phyloP scores from a whole-genome alignment of 2,797 vertebrate species.

The Naso thynnoides region DNA sequence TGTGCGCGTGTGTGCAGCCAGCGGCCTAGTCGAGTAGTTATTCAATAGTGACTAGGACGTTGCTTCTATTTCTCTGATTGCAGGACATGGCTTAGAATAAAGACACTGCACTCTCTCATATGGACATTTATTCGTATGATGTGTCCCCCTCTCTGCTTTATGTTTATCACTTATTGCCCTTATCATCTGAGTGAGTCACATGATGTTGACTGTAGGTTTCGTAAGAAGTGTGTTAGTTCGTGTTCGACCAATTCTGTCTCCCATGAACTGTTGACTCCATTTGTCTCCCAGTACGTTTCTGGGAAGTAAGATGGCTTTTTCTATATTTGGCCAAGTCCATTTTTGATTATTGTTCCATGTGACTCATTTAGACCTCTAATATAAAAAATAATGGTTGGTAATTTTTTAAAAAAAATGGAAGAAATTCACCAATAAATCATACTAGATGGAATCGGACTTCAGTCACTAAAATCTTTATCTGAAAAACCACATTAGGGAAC shows the following conservation, averaged over 20 bases:
- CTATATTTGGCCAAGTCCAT: slow-evolving; percentile 33
- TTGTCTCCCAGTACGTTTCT: slow-evolving; percentile 32
- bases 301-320: slow-evolving; percentile 29
- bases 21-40: slow-evolving; percentile 36
- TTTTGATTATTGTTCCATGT: slow-evolving; percentile 29
- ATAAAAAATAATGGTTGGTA: slow-evolving; percentile 16
- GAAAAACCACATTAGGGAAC: background rate
- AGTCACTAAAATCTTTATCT: background rate
- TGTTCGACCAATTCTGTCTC: slow-evolving; percentile 29
- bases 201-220: slow-evolving; percentile 14
- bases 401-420: slow-evolving; percentile 24
- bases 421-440: background rate
- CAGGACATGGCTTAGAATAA: slow-evolving; percentile 24
- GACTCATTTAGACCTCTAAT: slow-evolving; percentile 22
- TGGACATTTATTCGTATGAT: slow-evolving; percentile 19
- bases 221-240: slow-evolving; percentile 8
- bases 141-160: background rate
- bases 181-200: background rate
- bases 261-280: slow-evolving; percentile 20
- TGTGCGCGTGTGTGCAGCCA: slow-evolving; percentile 51
- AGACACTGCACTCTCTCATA: slow-evolving; percentile 4
- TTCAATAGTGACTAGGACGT: slow-evolving; percentile 61
- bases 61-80: slow-evolving; percentile 25
- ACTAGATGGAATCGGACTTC: slow-evolving; percentile 4
- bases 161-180: slow-evolving; percentile 24